Percentiles rank a stretch among this genome's conserved stretches.
These are phyloP conservation scores for Rhaphigaster nebulosa DNA, from an alignment of 2,888 invertebrate genomes.

Conservation along the genomic window DNA sequence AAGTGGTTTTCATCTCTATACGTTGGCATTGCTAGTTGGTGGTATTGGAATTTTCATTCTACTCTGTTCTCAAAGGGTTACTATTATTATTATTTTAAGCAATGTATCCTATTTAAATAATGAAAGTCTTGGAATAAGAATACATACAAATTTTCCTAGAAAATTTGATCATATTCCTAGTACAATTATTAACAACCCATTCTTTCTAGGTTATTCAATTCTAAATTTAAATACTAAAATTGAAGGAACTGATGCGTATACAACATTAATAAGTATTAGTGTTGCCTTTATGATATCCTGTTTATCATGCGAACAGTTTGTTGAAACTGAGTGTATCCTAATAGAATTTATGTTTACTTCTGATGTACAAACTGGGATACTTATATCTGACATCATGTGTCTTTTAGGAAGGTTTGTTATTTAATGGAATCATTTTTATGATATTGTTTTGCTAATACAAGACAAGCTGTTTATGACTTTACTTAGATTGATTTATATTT, in stretches of 20 bases:
- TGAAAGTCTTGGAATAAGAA: background rate
- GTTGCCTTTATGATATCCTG: constrained; percentile 46
- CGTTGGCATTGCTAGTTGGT: too few species aligned
- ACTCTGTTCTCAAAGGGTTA: background rate
- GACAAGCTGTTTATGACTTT: background rate
- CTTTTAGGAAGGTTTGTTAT: constrained; percentile 46
- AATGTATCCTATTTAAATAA: background rate
- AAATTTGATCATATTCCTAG: background rate
- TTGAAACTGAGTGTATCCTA: background rate
- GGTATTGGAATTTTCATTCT: too few species aligned
- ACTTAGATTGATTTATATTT: background rate
- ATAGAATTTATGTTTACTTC: constrained; percentile 13
- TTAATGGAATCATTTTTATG: background rate
- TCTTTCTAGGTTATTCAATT: constrained; percentile 22
- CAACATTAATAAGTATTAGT: constrained; percentile 14
- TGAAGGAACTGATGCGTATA: constrained; percentile 48
- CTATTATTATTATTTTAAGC: background rate
- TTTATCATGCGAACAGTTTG: constrained; percentile 15
- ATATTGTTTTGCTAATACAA: background rate
- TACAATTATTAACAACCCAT: background rate
- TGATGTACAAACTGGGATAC: constrained; percentile 39
- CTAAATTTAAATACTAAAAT: constrained; percentile 36
- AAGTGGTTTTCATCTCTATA: too few species aligned
- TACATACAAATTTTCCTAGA: background rate
- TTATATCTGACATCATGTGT: constrained; percentile 33